Conservation (phyloP, 2,797 vertebrate genomes). For the Artibeus jamaicensis region DNA sequence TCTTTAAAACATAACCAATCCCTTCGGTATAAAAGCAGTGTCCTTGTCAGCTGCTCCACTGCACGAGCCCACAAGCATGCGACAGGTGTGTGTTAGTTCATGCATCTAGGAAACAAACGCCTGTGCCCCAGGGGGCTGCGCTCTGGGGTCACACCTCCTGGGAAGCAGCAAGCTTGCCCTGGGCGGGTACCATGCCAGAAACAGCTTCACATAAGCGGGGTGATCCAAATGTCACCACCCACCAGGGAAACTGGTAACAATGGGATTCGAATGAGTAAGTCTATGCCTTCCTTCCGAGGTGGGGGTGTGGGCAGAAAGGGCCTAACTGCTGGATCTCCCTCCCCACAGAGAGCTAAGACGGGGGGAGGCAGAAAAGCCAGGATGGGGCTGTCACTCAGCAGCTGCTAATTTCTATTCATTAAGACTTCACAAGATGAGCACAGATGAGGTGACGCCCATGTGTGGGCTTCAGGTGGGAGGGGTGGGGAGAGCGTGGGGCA, state of each 20-base stretch:
- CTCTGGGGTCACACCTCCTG: not conserved
- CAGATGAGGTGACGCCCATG: constrained; percentile 31
- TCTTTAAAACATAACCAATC: not conserved
- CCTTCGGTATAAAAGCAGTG: not conserved
- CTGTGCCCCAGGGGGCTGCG: not conserved
- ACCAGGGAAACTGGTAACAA: constrained; percentile 59
- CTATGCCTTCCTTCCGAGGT: constrained; percentile 39
- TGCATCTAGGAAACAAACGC: not conserved
- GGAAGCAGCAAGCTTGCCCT: constrained; percentile 23
- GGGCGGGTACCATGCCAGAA: not conserved
- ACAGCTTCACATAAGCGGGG: constrained; percentile 33
- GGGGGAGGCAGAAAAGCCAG: constrained; percentile 49
- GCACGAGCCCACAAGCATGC: constrained; percentile 33
- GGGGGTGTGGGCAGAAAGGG: constrained; percentile 54
- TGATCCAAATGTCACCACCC: constrained; percentile 52
- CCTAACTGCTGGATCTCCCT: not conserved
- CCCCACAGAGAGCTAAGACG: constrained; percentile 31
- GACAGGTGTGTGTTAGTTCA: constrained; percentile 75
- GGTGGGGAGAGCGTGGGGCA: not conserved
- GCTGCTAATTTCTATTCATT: constrained; percentile 73
- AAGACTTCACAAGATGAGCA: constrained; percentile 59
- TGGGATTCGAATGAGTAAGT: constrained; percentile 65
- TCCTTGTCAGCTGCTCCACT: not conserved
- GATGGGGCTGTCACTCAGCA: constrained; percentile 70
- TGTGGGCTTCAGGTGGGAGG: constrained; percentile 59